These are phyloP conservation scores for Hydrochoerus hydrochaeris DNA, from an alignment of 2,113 vertebrate species.

Conservation along the genomic window DNA sequence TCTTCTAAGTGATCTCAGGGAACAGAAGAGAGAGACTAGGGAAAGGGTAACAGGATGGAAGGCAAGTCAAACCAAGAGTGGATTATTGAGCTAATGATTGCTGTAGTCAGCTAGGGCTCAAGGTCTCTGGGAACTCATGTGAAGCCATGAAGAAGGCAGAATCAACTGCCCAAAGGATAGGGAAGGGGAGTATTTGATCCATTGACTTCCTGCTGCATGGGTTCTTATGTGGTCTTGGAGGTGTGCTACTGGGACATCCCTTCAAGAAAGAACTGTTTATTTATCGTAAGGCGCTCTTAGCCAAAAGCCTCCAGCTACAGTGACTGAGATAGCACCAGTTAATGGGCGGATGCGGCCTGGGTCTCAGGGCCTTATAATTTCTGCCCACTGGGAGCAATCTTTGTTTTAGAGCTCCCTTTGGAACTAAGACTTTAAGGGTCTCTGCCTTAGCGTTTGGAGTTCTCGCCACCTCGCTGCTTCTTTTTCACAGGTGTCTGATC, in stretches of 20 bases:
- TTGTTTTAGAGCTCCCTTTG: not conserved
- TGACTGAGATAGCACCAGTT: not conserved
- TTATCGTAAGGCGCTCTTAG: not conserved
- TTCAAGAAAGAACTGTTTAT: not conserved
- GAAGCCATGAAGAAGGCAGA: not conserved
- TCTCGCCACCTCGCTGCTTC: not conserved
- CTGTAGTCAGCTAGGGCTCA: not conserved
- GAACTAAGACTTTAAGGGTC: not conserved
- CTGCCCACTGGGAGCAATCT: not conserved
- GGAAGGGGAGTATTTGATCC: not conserved
- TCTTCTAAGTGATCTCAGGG: not conserved
- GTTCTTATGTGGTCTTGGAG: not conserved
- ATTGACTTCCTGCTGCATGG: not conserved
- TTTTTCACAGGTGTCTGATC: not conserved
- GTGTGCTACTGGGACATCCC: not conserved
- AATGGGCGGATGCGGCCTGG: fast-evolving
- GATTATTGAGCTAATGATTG: not conserved
- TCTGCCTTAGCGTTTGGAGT: too few species aligned
- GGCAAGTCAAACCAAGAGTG: not conserved
- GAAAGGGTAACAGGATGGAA: not conserved
- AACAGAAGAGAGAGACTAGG: not conserved
- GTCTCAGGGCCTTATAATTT: not conserved
- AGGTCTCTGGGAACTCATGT: not conserved
- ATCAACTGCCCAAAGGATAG: not conserved
- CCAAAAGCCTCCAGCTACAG: not conserved